Evolutionary conservation across 2,797 vertebrate species (phyloP).

Genomic region (Thunnus albacares): DNA sequence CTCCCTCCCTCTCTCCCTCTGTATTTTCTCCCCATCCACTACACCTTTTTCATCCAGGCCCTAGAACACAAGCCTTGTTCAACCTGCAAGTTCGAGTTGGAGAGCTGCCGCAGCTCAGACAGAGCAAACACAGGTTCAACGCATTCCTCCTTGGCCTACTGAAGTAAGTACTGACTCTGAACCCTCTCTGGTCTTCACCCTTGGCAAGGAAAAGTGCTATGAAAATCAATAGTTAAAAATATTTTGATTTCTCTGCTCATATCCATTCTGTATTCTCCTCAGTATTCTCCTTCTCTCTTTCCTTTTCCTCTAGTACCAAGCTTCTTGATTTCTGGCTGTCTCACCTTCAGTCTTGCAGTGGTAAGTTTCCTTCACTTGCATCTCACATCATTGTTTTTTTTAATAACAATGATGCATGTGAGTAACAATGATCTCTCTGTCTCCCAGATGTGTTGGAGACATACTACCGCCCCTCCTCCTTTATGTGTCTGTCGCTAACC

Average conservation of each 20-base stretch:
- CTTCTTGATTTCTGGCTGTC: conserved; percentile 94
- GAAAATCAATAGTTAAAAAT: background rate
- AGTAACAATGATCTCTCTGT: conserved; percentile 18
- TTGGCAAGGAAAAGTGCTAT: background rate
- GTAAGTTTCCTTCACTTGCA: conserved; percentile 74
- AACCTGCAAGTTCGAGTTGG: conserved; percentile 89
- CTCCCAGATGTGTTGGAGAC: conserved; percentile 89
- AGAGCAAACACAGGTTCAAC: conserved; percentile 92
- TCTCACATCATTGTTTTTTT: background rate
- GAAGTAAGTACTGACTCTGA: conserved; percentile 88
- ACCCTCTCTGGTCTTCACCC: background rate
- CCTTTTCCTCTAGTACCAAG: conserved; percentile 86
- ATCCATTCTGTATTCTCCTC: conserved; percentile 27
- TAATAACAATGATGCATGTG: background rate
- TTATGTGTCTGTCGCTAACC: conserved; percentile 89
- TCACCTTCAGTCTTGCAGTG: conserved; percentile 91
- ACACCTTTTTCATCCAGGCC: conserved; percentile 75
- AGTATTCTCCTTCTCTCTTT: conserved; percentile 7
- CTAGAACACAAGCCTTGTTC: conserved; percentile 84
- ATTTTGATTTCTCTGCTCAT: background rate
- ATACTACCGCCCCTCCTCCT: conserved; percentile 89
- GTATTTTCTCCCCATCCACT: conserved; percentile 17
- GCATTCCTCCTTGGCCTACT: conserved; percentile 95
- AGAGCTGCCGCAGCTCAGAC: conserved; percentile 89
- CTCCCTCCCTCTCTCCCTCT: background rate